Evolutionary conservation across 2,888 invertebrate genomes (phyloP).

Genomic region (Ochropleura plecta): DNA sequence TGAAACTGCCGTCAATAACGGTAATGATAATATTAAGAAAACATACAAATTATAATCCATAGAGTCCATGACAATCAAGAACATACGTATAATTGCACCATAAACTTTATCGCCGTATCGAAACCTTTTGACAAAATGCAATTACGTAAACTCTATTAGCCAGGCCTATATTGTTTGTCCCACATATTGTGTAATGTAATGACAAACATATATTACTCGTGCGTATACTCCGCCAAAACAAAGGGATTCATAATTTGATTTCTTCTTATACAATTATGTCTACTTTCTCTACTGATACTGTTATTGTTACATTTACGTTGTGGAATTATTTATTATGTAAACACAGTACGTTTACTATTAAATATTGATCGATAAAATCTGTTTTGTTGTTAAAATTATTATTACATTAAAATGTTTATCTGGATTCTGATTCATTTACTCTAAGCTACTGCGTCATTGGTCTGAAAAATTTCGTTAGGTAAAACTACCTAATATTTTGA

Average conservation of each 20-base stretch:
- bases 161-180: slow-evolving; percentile 44
- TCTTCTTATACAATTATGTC: slow-evolving; percentile 27
- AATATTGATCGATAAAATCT: background rate
- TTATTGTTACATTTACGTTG: slow-evolving; percentile 28
- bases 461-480: background rate
- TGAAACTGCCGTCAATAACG: background rate
- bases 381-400: slow-evolving; percentile 1
- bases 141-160: slow-evolving; percentile 50
- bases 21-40: background rate
- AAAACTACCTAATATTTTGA: too few species aligned
- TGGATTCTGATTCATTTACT: slow-evolving; percentile 4
- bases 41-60: background rate
- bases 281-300: slow-evolving; percentile 24
- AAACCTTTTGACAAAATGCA: slow-evolving; percentile 49
- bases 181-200: slow-evolving; percentile 42
- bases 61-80: background rate
- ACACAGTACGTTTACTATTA: background rate
- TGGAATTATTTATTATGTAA: slow-evolving; percentile 7
- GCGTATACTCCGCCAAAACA: slow-evolving; percentile 45
- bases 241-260: slow-evolving; percentile 60
- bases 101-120: slow-evolving; percentile 26
- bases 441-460: slow-evolving; percentile 1
- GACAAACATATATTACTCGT: slow-evolving; percentile 35
- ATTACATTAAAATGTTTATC: slow-evolving; percentile 2
- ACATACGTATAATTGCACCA: slow-evolving; percentile 11